Base-by-base conservation (phyloP, 2,113 vertebrate genomes). In the Pangasianodon gigas region DNA sequence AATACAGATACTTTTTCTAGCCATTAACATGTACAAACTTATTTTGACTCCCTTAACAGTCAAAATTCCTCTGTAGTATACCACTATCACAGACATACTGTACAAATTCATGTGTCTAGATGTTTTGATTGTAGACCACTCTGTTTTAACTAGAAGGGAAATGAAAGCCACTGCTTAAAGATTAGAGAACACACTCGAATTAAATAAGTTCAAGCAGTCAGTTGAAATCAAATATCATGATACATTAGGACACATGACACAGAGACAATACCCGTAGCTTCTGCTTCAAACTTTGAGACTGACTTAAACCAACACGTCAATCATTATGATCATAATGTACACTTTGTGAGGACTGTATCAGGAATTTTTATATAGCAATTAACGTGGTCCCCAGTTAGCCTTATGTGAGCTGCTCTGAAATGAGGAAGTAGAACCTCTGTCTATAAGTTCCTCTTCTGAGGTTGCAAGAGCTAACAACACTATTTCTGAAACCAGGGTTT, bases 131-230 rank as follows among this genome's bases (percentile, higher is more conserved):
- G 18, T 32, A 86, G 7, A 46, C 11, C 84, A 62, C 14, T 65
- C 56, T 46, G 58, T 21, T 32, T 37, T 85, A 90, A 74, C 48
- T 77, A 62, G 58, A 90, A 51, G 32, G 67, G 86, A 82, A 88
- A 13, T 79, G 80, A 93, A 92, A 84, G 86, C 88, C 82, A 86
- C 60, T 77, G 88, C 93, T 92, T 88, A 93, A 93, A 94, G 94
- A 95, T 95, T 94, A 95, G 92, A 90, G 92, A 95, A 95, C 94
- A 88, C 83, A 88, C 91, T 94, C 91, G 71, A 87, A 46, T 90
- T 90, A 93, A 37, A 95, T 94, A 93, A 95, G 90, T 56, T 92
- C 94, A 90, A 95, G 93, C 93, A 90, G 82, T 51, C 87, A 89
- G 90, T 93, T 82, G 90, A 75, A 91, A 67, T 88, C 71, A 79